These are phyloP conservation scores for Apodemus speciosus DNA, from an alignment of 2,113 vertebrate species.

Conservation along the genomic window DNA sequence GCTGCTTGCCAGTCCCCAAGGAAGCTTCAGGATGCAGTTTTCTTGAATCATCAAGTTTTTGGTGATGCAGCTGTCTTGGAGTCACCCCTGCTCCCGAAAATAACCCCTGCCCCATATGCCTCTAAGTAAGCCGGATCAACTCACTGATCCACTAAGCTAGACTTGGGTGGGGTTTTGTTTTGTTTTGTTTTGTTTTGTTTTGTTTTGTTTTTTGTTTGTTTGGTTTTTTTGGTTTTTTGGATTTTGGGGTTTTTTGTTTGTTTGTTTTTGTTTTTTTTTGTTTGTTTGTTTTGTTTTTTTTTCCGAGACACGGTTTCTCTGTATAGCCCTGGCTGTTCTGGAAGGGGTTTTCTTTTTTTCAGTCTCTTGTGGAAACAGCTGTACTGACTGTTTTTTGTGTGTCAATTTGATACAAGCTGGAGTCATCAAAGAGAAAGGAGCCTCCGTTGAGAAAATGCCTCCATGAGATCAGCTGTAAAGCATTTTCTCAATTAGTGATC, in stretches of 20 bases:
- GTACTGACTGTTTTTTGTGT: neutral
- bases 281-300: neutral
- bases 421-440: no score
- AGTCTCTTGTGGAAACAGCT: neutral
- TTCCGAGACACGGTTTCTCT: no score
- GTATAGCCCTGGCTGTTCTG: no score
- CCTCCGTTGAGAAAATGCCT: no score
- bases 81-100: neutral
- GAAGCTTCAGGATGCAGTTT: neutral
- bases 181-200: neutral
- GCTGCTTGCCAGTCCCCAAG: neutral
- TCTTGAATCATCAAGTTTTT: neutral
- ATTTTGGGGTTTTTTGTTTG: no score
- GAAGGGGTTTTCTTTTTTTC: neutral
- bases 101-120: neutral
- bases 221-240: no score
- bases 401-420: neutral
- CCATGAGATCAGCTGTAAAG: no score
- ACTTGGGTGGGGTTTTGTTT: neutral
- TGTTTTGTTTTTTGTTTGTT: no score
- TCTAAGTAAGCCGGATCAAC: neutral
- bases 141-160: neutral
- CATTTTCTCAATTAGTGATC: no score
- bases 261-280: neutral
- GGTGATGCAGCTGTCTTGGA: neutral